Percentiles rank a stretch among this genome's conserved stretches.
Evolutionary conservation across 2,113 vertebrate genomes (phyloP).

Genomic region (Cygnus atratus): DNA sequence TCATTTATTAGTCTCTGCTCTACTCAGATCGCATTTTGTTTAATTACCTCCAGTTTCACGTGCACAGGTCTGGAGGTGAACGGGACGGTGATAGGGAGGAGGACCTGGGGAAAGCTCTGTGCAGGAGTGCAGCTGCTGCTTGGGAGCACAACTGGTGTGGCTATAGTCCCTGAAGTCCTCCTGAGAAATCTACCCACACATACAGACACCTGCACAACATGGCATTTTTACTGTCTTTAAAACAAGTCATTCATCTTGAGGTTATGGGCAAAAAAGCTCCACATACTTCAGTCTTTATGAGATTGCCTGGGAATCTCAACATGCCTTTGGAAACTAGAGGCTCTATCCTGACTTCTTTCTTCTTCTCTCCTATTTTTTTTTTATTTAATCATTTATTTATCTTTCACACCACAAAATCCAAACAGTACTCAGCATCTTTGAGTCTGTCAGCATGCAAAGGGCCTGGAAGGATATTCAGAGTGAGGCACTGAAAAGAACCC

Average conservation of each 20-base stretch:
- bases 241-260: conserved; percentile 8
- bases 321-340: neutral
- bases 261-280: conserved; percentile 8
- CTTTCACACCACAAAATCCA: neutral
- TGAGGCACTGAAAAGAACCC: neutral
- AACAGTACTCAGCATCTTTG: neutral
- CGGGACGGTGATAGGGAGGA: neutral
- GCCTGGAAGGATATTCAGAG: neutral
- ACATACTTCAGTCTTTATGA: neutral
- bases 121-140: conserved; percentile 12
- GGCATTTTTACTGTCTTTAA: conserved; percentile 51
- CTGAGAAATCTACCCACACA: conserved; percentile 20
- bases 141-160: rapidly evolving
- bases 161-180: neutral
- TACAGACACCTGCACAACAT: conserved; percentile 3
- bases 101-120: neutral
- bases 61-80: neutral
- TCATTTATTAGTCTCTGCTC: conserved; percentile 13
- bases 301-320: neutral
- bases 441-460: neutral
- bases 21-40: conserved; percentile 6
- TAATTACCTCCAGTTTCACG: neutral
- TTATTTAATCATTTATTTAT: neutral
- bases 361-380: neutral
- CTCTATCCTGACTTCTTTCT: neutral